Conservation (phyloP, 2,888 invertebrate species). For the Subacronicta megacephala region DNA sequence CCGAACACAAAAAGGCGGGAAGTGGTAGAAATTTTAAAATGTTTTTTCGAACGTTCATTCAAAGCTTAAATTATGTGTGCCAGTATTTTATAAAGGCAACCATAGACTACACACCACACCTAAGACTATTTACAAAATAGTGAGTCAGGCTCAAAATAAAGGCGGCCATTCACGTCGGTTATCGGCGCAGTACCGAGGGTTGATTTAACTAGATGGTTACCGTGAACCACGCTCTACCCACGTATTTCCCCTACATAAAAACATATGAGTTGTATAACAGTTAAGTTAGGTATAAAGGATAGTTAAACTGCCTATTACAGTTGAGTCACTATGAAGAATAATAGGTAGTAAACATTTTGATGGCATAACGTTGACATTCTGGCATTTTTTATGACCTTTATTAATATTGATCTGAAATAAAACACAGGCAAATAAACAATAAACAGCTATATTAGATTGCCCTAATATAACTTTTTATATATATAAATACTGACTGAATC, state of each 20-base stretch:
- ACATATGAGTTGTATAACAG: slow-evolving; percentile 49
- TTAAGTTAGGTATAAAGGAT: neutral
- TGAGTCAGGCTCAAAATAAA: slow-evolving; percentile 61
- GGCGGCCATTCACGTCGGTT: slow-evolving; percentile 56
- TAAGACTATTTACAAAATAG: slow-evolving; percentile 25
- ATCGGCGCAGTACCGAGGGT: slow-evolving; percentile 56
- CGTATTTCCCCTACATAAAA: slow-evolving; percentile 56
- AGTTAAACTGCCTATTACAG: slow-evolving; percentile 37
- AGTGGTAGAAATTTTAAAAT: neutral
- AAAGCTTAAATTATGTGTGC: neutral
- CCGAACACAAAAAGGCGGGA: no score
- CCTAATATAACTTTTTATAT: no score
- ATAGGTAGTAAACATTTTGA: no score
- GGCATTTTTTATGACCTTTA: no score
- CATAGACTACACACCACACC: slow-evolving; percentile 9
- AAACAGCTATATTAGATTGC: no score
- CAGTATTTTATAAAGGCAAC: neutral
- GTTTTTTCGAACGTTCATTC: neutral
- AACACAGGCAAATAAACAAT: no score
- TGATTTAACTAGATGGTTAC: slow-evolving; percentile 66
- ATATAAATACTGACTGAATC: no score
- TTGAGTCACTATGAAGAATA: slow-evolving; percentile 5
- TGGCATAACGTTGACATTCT: no score
- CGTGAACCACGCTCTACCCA: slow-evolving; percentile 56
- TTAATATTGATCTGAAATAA: no score